Base-by-base conservation (phyloP, 2,888 invertebrate species). In the Zonitis immaculata region DNA sequence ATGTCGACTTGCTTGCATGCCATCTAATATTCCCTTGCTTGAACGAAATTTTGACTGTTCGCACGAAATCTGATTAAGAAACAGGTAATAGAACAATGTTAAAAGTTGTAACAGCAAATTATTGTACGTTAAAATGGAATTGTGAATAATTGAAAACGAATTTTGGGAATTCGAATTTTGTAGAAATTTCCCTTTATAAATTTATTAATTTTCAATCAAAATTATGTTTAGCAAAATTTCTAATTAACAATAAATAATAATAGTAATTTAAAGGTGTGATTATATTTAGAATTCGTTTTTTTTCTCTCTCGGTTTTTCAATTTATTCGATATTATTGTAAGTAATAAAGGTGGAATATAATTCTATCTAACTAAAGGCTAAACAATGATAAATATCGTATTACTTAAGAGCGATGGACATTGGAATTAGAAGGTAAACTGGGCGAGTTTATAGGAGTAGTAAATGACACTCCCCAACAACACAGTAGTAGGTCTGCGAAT, bases 41-140 rank as follows among this genome's bases (percentile, higher is more conserved):
- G n/a, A n/a, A 20, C 44, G 25, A 44, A 44, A 44, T 51, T 53
- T 49, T 42, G 49, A 49, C 50, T 47, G 47, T 44, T 50, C 54
- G n/a, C n/a, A 51, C 50, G 54, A 47, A 47, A 54, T 51, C 54
- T 50, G 54, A 54, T 54, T 47, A 50, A 47, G 39, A 47, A 48
- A 28, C 39, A 49, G 3, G 3, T 14, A 46, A 45, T 35, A 32
- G 47, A 53, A 44, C 44, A 44, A 44, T 44, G 44, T 28, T 26
- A 26, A 53, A 16, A 35, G 16, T 35, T 9, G 16, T 16, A 16
- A 16, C 9, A 9, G 35, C 16, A 16, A 16, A 35, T 35, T 16
- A 35, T 35, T 35, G 18, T 35, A 35, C 8, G 16, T 18, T 35
- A 35, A 27, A 6, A 5, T 27, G 3, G 35, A 35, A 18, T 35